These are phyloP conservation scores for Periophthalmus magnuspinnatus DNA, from an alignment of 2,797 vertebrate species.

Conservation along the genomic window DNA sequence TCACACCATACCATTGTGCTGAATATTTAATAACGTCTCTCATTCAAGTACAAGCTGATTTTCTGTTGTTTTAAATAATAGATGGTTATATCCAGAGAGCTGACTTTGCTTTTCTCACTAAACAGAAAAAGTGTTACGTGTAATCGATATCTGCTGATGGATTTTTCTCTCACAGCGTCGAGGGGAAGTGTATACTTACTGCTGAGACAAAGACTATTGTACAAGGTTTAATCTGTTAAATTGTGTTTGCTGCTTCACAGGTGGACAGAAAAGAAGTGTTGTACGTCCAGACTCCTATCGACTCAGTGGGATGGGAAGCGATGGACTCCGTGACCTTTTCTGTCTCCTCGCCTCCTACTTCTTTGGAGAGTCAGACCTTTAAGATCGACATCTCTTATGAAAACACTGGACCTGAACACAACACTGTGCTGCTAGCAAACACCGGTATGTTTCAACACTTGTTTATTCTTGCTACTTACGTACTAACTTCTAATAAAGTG, in stretches of 20 bases:
- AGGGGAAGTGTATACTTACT: constrained; percentile 30
- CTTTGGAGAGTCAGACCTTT: constrained; percentile 81
- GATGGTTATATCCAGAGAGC: constrained; percentile 44
- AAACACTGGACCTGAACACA: constrained; percentile 73
- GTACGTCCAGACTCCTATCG: constrained; percentile 77
- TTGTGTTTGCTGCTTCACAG: constrained; percentile 56
- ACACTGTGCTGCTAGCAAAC: constrained; percentile 83
- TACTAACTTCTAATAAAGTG: background rate
- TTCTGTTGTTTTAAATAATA: constrained; percentile 55
- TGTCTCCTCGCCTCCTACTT: constrained; percentile 79
- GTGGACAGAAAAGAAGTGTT: constrained; percentile 80
- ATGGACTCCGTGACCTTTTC: constrained; percentile 87
- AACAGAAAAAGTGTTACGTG: constrained; percentile 41
- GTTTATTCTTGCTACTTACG: background rate
- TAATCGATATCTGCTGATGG: constrained; percentile 47
- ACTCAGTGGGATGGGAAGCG: constrained; percentile 78
- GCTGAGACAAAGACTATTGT: constrained; percentile 20
- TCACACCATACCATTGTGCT: background rate
- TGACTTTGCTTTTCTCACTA: constrained; percentile 30
- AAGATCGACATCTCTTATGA: constrained; percentile 87
- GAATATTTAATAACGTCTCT: background rate
- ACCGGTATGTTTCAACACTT: constrained; percentile 74
- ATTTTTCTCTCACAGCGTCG: constrained; percentile 17
- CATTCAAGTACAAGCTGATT: background rate
- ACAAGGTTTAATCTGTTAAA: background rate